Evolutionary conservation across 2,888 invertebrate genomes (phyloP).

Genomic region (Lepidocyrtoides sp.): DNA sequence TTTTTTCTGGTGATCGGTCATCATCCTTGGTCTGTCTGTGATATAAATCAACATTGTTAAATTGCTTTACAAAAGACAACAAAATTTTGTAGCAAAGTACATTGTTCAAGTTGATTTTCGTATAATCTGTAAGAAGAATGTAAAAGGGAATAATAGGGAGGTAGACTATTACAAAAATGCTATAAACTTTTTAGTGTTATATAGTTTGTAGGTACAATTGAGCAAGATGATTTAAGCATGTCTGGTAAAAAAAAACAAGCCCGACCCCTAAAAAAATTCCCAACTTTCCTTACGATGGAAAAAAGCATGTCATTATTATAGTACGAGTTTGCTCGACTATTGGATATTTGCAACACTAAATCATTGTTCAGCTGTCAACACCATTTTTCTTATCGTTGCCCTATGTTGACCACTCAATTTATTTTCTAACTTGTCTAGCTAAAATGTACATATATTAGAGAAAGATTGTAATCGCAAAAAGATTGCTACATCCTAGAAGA

Average conservation of each 20-base stretch:
- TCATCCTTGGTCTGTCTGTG: neutral
- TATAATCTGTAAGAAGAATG: neutral
- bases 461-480: conserved; percentile 15
- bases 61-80: neutral
- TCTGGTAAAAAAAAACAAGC: neutral
- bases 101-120: neutral
- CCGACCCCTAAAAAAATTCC: neutral
- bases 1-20: neutral
- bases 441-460: neutral
- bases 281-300: neutral
- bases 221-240: neutral
- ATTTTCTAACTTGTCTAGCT: conserved; percentile 45
- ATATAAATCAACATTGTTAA: conserved; percentile 59
- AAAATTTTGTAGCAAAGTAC: too few relatives aligned
- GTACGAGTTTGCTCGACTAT: conserved; percentile 15
- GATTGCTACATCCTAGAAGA: neutral
- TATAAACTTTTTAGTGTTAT: too few relatives aligned
- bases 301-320: conserved; percentile 62
- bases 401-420: conserved; percentile 66
- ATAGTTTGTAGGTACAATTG: too few relatives aligned
- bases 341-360: conserved; percentile 63
- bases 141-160: too few relatives aligned
- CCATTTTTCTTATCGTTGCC: conserved; percentile 13
- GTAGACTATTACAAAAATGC: neutral
- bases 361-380: conserved; percentile 75